Evolutionary conservation across 2,888 invertebrate genomes (phyloP).

Genomic region (Xestia xanthographa): DNA sequence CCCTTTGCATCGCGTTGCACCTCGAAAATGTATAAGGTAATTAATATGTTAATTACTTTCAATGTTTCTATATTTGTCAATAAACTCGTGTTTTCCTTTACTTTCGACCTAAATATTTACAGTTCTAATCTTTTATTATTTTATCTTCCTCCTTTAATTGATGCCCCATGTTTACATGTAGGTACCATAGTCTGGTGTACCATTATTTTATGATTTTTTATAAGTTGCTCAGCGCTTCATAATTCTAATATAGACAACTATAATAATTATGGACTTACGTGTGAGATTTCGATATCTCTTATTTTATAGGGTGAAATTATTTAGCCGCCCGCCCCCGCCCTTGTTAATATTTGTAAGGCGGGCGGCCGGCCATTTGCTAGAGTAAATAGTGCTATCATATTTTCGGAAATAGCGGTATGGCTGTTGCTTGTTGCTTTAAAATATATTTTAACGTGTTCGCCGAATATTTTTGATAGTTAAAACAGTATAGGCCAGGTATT

Average conservation of each 20-base stretch:
- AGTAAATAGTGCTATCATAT: neutral
- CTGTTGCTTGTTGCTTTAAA: slow-evolving; percentile 10
- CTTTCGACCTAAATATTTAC: neutral
- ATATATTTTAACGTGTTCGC: neutral
- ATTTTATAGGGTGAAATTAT: neutral
- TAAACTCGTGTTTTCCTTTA: neutral
- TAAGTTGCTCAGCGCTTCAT: neutral
- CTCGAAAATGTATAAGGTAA: slow-evolving; percentile 24
- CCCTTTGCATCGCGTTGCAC: slow-evolving; percentile 42
- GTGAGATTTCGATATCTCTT: neutral
- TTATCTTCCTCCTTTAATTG: neutral
- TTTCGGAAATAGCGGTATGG: neutral
- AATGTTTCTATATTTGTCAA: neutral
- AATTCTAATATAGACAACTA: neutral
- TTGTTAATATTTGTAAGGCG: neutral
- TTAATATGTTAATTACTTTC: slow-evolving; percentile 18
- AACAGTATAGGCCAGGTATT: neutral
- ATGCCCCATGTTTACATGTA: neutral
- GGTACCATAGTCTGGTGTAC: neutral
- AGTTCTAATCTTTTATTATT: neutral
- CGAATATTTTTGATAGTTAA: neutral
- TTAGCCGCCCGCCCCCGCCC: neutral
- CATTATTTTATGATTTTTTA: neutral
- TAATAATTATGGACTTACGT: no score
- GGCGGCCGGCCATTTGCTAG: slow-evolving; percentile 31